These are phyloP conservation scores for Dimorphilus gyrociliatus DNA, from an alignment of 2,888 invertebrate species.

Conservation along the genomic window DNA sequence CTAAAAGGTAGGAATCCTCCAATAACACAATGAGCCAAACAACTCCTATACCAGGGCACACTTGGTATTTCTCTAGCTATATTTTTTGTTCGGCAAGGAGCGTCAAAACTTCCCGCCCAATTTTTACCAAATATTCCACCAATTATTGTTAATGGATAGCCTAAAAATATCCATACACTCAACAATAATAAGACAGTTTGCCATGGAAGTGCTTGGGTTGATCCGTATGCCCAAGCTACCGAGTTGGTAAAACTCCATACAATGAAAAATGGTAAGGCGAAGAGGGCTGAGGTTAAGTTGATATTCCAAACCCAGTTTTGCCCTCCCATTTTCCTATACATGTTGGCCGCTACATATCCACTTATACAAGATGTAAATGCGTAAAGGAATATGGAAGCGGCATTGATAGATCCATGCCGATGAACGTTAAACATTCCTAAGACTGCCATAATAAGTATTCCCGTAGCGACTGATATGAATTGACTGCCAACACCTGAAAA, in stretches of 20 bases:
- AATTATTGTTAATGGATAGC: conserved; percentile 41
- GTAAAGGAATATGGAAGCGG: conserved; percentile 40
- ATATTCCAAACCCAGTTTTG: conserved; percentile 42
- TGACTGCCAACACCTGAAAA: conserved; percentile 40
- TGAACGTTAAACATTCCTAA: conserved; percentile 41
- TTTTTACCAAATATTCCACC: conserved; percentile 42
- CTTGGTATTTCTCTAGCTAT: conserved; percentile 41
- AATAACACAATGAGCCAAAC: conserved; percentile 38
- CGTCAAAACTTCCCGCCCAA: conserved; percentile 37
- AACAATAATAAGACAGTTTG: conserved; percentile 40
- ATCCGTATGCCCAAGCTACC: conserved; percentile 41
- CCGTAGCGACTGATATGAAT: conserved; percentile 39
- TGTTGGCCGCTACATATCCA: conserved; percentile 40
- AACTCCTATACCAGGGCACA: conserved; percentile 39
- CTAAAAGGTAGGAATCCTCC: conserved; percentile 43
- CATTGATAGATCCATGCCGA: conserved; percentile 40
- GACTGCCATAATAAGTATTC: conserved; percentile 40
- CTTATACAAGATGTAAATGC: conserved; percentile 42
- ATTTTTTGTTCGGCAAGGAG: conserved; percentile 41
- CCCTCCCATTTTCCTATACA: conserved; percentile 39
- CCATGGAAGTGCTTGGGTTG: conserved; percentile 42
- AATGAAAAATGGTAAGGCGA: conserved; percentile 40
- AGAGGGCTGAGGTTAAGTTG: conserved; percentile 40
- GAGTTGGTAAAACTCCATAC: conserved; percentile 41
- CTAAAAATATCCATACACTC: conserved; percentile 40